These are phyloP conservation scores for Spinus olivaceus DNA, from an alignment of 2,797 vertebrate species.

Conservation along the genomic window DNA sequence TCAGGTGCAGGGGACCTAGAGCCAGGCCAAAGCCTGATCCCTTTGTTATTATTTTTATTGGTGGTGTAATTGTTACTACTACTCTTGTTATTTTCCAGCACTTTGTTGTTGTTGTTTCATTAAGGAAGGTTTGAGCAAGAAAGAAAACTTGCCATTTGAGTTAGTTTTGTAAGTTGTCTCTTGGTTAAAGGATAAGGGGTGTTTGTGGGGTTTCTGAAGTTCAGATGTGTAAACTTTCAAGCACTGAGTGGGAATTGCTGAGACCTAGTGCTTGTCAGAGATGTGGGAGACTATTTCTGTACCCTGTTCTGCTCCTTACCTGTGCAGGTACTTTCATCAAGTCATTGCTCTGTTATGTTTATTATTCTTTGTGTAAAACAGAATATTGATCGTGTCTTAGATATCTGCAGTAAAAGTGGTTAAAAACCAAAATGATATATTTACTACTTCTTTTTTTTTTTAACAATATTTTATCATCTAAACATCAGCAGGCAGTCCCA, in stretches of 20 bases:
- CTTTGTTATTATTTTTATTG: neutral
- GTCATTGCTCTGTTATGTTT: neutral
- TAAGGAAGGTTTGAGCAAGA: neutral
- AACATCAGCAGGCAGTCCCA: neutral
- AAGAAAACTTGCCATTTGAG: neutral
- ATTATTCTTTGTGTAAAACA: neutral
- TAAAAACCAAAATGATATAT: neutral
- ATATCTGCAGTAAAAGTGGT: neutral
- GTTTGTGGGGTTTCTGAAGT: neutral
- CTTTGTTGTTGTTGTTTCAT: neutral
- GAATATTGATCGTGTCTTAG: neutral
- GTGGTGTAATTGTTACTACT: neutral
- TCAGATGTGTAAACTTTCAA: neutral
- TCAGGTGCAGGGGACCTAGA: accelerated
- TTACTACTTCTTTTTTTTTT: neutral
- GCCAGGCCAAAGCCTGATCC: neutral
- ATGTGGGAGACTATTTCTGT: neutral
- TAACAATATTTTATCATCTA: neutral
- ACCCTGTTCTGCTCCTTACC: neutral
- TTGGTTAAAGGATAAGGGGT: neutral
- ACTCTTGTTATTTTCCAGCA: neutral
- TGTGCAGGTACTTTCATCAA: neutral
- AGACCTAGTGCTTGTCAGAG: neutral
- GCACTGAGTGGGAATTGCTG: neutral
- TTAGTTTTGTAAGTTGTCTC: neutral